Percentiles rank a stretch among this genome's conserved stretches.
Conservation (phyloP, 37 sponge, comb jelly and placozoan species). For the Geodia barretti region DNA sequence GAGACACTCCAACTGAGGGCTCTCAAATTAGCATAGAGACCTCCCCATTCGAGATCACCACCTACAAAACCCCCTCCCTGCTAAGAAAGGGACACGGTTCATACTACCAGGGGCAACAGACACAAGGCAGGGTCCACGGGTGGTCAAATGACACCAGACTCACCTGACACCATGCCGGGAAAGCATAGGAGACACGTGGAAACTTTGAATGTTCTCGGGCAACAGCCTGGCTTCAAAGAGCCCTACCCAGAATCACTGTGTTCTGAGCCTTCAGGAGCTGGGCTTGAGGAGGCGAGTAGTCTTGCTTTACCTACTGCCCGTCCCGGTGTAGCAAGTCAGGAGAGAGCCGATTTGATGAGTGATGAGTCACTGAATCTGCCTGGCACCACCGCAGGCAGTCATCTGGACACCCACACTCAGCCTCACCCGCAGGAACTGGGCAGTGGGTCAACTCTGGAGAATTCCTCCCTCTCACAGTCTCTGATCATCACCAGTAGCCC, state of each 20-base stretch:
- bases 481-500: neutral
- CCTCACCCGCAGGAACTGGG: neutral
- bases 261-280: too few relatives aligned
- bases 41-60: neutral
- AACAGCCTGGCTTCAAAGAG: conserved; percentile 59
- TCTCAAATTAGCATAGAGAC: neutral
- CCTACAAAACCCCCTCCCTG: neutral
- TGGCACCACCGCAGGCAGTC: too few relatives aligned
- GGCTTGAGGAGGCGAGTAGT: too few relatives aligned
- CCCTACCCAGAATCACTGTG: conserved; percentile 3
- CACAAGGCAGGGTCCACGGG: neutral
- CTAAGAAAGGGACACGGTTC: conserved; percentile 20
- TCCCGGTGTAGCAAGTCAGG: too few relatives aligned
- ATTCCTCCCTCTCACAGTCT: neutral
- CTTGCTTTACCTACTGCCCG: too few relatives aligned
- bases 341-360: too few relatives aligned
- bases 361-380: too few relatives aligned
- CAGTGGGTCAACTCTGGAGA: neutral
- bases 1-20: neutral
- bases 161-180: neutral
- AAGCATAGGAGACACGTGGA: neutral
- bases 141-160: neutral
- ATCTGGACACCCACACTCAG: too few relatives aligned
- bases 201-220: conserved; percentile 68
- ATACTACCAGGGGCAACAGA: neutral